Evolutionary conservation across 2,113 vertebrate genomes (phyloP).

Genomic region (Laticauda laticaudata): DNA sequence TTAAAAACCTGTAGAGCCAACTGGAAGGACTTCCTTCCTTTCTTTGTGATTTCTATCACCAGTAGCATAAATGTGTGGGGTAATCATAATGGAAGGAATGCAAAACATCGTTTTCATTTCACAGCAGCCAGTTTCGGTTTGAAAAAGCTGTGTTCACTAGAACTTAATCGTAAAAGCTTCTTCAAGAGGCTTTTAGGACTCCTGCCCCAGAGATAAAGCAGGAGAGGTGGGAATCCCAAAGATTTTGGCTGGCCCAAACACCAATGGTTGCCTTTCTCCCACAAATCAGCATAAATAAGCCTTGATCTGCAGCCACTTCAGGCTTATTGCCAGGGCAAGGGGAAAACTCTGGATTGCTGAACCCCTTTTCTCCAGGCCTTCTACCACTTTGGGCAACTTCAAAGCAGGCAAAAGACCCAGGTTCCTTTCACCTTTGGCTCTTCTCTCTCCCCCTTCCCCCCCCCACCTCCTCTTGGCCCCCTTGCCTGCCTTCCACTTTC

Average conservation of each 20-base stretch:
- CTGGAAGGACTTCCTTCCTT: background rate
- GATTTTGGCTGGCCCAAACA: background rate
- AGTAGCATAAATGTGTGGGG: background rate
- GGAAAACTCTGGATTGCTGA: slow-evolving; percentile 1
- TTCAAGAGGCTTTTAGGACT: slow-evolving; percentile 22
- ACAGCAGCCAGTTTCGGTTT: background rate
- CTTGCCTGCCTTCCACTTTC: slow-evolving; percentile 60
- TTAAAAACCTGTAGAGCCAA: background rate
- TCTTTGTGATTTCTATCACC: background rate
- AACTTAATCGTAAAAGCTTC: background rate
- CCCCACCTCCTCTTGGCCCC: background rate
- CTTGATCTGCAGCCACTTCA: slow-evolving; percentile 56
- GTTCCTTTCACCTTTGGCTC: slow-evolving; percentile 58
- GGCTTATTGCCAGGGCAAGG: slow-evolving; percentile 72
- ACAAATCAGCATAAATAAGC: slow-evolving; percentile 34
- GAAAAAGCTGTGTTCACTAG: background rate
- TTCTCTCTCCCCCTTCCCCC: too few species aligned
- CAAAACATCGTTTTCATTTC: background rate
- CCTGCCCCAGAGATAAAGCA: slow-evolving; percentile 16
- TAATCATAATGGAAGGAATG: background rate
- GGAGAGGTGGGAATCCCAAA: background rate
- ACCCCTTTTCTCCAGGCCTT: slow-evolving; percentile 57
- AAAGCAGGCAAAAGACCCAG: slow-evolving; percentile 61
- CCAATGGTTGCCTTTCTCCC: background rate
- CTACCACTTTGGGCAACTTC: slow-evolving; percentile 61